phyloP scores from a whole-genome alignment of 2,888 invertebrate species.

The Anodontia alba region DNA sequence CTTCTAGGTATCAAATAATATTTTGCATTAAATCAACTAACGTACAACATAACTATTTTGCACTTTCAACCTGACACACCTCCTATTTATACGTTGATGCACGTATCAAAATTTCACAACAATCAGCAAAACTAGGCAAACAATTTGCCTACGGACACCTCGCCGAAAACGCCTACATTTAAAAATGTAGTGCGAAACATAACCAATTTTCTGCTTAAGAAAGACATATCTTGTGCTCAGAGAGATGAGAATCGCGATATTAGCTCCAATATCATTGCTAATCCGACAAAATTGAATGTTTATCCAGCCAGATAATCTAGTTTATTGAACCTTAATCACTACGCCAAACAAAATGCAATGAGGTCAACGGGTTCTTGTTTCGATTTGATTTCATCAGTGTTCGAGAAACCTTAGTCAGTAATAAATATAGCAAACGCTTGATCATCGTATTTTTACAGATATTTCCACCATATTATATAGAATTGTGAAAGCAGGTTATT shows the following conservation, averaged over 20 bases:
- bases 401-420: constrained; percentile 8
- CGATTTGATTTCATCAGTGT: constrained; percentile 2
- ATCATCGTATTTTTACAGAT: not conserved
- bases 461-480: too few species aligned
- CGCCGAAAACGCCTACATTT: not conserved
- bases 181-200: not conserved
- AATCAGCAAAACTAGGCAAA: constrained; percentile 3
- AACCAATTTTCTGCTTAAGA: too few species aligned
- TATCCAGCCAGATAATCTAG: too few species aligned
- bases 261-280: too few species aligned
- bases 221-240: too few species aligned
- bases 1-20: not conserved
- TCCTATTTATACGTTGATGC: not conserved
- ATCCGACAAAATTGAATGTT: too few species aligned
- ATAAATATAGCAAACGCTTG: not conserved
- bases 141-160: not conserved
- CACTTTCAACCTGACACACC: not conserved
- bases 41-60: too few species aligned
- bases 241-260: too few species aligned
- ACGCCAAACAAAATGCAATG: not conserved
- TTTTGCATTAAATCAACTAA: not conserved
- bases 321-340: too few species aligned
- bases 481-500: too few species aligned
- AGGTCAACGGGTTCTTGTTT: not conserved
- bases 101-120: constrained; percentile 11